Evolutionary conservation across 2,113 vertebrate genomes (phyloP), one percentile per base, ranked within the genome.

Genomic region (Rissa tridactyla): DNA sequence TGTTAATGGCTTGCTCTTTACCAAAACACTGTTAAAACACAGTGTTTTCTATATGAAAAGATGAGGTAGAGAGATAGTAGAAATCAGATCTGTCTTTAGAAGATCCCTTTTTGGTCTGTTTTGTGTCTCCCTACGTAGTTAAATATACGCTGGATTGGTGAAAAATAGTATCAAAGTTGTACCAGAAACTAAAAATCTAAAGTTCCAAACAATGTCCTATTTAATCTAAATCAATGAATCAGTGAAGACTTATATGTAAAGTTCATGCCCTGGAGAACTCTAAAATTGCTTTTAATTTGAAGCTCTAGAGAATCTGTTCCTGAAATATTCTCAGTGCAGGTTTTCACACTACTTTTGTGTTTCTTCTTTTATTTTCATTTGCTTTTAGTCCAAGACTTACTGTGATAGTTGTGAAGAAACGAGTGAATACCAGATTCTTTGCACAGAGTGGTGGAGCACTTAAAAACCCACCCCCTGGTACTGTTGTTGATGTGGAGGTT

Each of bases 371-470:
- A 2, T 80, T 71, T 69, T 68, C 8, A 27, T 61, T 34, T 42
- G 29, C 20, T 86, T 93, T 47, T 58, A 99, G 99, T 76, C 99
- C 99, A 14, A 99, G 98, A 61, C 97, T 99, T 8, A 98, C 98
- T 1, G 98, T 99, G 69, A 98, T 99, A 51, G 99, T 99, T 94
- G 99, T 99, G 92, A 99, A 99, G 98, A 99, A 99, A 69, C 98
- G 99, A 8, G 98, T 99, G 84, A 98, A 96, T 47, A 97, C 98
- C 95, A 98, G 99, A 52, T 99, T 99, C 92, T 99, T 99, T 18
- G 97, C 98, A 3, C 87, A 94, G 13, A 18, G 95, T 4, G 95
- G 97, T 21, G 98, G 98, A n/a, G 98, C 96, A 40, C 96, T 99
- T 65, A 84, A 86, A n/a, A 99, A 99, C 96, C 99, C 99, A 6